These are phyloP conservation scores for Dermatophagoides farinae DNA, from an alignment of 1,140 invertebrate species.

Conservation along the genomic window DNA sequence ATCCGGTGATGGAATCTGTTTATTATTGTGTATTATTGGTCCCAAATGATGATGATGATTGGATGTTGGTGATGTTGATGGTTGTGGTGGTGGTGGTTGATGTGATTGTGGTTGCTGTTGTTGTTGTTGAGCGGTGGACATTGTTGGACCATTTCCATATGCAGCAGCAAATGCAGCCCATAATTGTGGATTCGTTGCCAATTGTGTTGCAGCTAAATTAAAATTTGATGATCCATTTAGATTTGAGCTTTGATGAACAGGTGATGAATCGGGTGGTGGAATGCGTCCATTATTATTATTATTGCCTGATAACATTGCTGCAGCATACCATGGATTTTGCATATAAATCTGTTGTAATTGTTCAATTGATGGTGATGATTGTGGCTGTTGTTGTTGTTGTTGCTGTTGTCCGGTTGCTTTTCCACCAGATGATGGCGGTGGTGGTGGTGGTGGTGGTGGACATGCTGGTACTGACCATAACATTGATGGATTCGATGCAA, in stretches of 20 bases:
- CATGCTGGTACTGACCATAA: too few species aligned
- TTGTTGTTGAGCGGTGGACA: background rate
- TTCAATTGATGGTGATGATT: background rate
- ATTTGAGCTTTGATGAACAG: too few species aligned
- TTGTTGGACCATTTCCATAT: background rate
- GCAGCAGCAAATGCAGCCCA: constrained; percentile 1
- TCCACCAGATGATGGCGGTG: background rate
- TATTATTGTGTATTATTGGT: background rate
- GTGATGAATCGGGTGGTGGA: too few species aligned
- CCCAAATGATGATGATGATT: background rate
- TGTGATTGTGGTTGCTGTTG: background rate
- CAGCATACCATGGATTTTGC: too few species aligned
- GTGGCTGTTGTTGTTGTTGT: background rate
- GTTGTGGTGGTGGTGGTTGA: background rate
- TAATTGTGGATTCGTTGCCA: background rate
- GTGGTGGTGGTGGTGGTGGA: too few species aligned
- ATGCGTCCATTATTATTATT: too few species aligned
- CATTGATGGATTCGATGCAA: background rate
- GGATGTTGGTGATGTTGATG: background rate
- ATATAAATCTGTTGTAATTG: background rate
- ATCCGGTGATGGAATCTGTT: too few species aligned
- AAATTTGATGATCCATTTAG: too few species aligned
- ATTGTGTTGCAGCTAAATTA: background rate
- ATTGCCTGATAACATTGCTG: too few species aligned
- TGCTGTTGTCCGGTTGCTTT: background rate